These are phyloP conservation scores for Tuberolachnus salignus DNA, from an alignment of 2,888 invertebrate species.

Conservation along the genomic window DNA sequence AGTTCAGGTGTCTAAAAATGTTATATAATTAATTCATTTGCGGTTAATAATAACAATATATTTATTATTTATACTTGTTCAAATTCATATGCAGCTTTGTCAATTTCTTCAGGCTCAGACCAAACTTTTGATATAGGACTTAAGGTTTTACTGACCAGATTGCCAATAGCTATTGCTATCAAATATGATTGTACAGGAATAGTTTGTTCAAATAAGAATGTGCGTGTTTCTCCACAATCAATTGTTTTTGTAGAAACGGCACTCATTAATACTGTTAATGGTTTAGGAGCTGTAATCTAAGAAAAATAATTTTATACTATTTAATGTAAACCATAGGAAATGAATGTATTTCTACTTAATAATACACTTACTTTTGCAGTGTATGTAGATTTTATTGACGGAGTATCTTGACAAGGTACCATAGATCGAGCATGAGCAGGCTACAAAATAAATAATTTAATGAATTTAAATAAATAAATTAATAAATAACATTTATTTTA, in stretches of 20 bases:
- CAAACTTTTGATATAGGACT: slow-evolving; percentile 86
- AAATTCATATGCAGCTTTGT: slow-evolving; percentile 86
- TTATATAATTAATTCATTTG: background rate
- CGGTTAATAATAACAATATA: background rate
- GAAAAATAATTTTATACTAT: background rate
- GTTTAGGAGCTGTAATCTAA: slow-evolving; percentile 63
- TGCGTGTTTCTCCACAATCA: slow-evolving; percentile 61
- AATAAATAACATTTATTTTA: background rate
- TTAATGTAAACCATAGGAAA: no score
- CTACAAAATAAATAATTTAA: slow-evolving; percentile 61
- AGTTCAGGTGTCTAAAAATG: slow-evolving; percentile 73
- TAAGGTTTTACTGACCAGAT: slow-evolving; percentile 74
- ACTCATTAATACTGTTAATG: slow-evolving; percentile 86
- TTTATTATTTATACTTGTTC: slow-evolving; percentile 66
- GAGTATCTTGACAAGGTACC: slow-evolving; percentile 91
- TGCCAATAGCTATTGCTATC: slow-evolving; percentile 87
- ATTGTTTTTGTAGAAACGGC: slow-evolving; percentile 67
- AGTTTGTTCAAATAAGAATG: slow-evolving; percentile 72
- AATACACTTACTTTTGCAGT: slow-evolving; percentile 68
- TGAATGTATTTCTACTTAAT: background rate
- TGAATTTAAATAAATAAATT: no score
- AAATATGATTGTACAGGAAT: slow-evolving; percentile 89
- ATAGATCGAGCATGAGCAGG: slow-evolving; percentile 89
- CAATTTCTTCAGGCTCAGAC: slow-evolving; percentile 85
- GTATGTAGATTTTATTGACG: slow-evolving; percentile 86